These are phyloP conservation scores for Pseudopipra pipra DNA, from an alignment of 2,113 vertebrate species.

Conservation along the genomic window DNA sequence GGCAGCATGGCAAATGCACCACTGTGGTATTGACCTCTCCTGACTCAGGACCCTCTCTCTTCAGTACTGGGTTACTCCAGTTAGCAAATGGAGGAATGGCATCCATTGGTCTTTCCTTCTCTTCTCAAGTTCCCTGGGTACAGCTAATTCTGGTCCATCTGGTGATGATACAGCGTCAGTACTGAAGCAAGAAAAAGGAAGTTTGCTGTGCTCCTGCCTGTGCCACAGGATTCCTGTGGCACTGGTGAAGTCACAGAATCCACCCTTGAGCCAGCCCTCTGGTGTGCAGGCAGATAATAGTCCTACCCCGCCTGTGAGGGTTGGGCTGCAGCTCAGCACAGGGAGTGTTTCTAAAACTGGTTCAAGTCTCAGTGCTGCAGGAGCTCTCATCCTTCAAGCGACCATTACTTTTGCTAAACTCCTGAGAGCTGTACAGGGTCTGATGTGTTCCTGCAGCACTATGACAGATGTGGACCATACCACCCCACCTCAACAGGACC, in stretches of 20 bases:
- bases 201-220: not conserved
- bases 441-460: not conserved
- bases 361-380: not conserved
- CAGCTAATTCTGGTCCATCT: not conserved
- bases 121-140: not conserved
- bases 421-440: too few relatives aligned
- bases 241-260: not conserved
- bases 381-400: not conserved
- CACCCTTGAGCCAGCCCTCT: not conserved
- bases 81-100: not conserved
- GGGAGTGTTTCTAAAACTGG: not conserved
- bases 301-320: not conserved
- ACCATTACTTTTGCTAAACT: not conserved
- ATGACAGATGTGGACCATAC: accelerated
- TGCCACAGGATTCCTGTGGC: not conserved
- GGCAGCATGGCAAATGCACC: not conserved
- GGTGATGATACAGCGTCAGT: not conserved
- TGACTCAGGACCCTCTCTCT: accelerated
- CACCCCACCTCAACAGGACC: not conserved
- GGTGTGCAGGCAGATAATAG: not conserved
- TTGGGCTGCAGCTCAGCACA: not conserved
- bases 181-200: not conserved
- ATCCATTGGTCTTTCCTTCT: not conserved
- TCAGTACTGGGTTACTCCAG: not conserved
- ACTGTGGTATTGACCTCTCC: not conserved